Percentiles rank a stretch among this genome's conserved stretches.
These are phyloP conservation scores for Tenrec ecaudatus DNA, from an alignment of 2,113 vertebrate species.

Conservation along the genomic window DNA sequence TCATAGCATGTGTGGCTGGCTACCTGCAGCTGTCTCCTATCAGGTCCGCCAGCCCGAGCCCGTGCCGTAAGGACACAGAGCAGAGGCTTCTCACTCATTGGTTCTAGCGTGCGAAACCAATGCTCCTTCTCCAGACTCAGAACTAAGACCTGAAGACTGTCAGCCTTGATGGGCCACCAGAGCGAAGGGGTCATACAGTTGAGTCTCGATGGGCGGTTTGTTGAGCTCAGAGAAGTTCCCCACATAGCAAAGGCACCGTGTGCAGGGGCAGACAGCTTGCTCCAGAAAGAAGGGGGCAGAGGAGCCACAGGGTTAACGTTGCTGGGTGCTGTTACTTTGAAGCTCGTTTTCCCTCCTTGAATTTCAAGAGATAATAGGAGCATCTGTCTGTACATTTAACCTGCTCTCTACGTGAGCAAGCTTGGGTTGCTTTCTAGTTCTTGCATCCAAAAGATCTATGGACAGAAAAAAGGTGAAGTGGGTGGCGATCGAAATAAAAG, in stretches of 20 bases:
- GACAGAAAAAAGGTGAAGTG: background rate
- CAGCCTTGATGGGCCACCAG: no score
- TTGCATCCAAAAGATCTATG: background rate
- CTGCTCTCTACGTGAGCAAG: background rate
- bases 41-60: background rate
- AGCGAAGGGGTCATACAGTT: background rate
- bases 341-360: constrained; percentile 10
- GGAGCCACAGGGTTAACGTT: no score
- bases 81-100: background rate
- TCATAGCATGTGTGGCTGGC: no score
- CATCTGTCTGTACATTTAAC: background rate
- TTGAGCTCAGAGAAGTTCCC: background rate
- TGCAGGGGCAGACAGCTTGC: fast-evolving
- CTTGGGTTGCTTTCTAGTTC: background rate
- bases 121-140: background rate
- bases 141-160: background rate
- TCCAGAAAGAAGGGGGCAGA: background rate
- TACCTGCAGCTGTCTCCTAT: background rate
- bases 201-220: background rate
- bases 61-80: background rate
- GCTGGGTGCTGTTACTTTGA: background rate
- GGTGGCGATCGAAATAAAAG: no score
- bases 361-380: background rate
- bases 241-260: background rate
- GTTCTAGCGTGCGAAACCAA: background rate